These are phyloP conservation scores for Sclerodermus sp. DNA, from an alignment of 2,888 invertebrate genomes.

Conservation along the genomic window DNA sequence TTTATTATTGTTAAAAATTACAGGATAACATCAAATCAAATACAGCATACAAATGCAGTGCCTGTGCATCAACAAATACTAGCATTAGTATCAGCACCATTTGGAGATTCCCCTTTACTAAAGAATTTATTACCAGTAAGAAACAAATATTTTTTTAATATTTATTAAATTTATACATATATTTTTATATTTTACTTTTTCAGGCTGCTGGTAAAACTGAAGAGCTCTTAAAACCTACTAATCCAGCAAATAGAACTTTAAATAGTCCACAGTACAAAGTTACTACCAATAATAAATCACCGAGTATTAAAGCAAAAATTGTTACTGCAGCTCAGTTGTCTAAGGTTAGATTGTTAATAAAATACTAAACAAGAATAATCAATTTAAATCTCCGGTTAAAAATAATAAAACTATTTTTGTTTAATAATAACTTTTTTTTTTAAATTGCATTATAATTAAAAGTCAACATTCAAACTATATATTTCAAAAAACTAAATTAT, in stretches of 20 bases:
- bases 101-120: slow-evolving; percentile 84
- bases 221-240: slow-evolving; percentile 71
- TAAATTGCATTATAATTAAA: no score
- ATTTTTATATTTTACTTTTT: slow-evolving; percentile 20
- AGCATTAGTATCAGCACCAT: slow-evolving; percentile 78
- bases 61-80: slow-evolving; percentile 74
- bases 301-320: slow-evolving; percentile 64
- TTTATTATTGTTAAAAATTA: no score
- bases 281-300: slow-evolving; percentile 60
- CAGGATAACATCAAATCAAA: slow-evolving; percentile 41
- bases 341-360: slow-evolving; percentile 47
- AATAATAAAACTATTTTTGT: not conserved
- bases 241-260: slow-evolving; percentile 71
- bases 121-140: slow-evolving; percentile 66
- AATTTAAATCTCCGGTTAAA: not conserved
- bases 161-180: not conserved
- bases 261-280: slow-evolving; percentile 65
- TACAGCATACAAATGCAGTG: slow-evolving; percentile 48
- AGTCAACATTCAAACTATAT: no score
- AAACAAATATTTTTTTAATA: slow-evolving; percentile 12
- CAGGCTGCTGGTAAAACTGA: slow-evolving; percentile 64
- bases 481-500: no score
- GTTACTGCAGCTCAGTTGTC: slow-evolving; percentile 48
- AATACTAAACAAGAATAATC: not conserved
- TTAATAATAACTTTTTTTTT: not conserved